Conservation (phyloP, 2,797 vertebrate species). For the Buphagus erythrorhynchus region DNA sequence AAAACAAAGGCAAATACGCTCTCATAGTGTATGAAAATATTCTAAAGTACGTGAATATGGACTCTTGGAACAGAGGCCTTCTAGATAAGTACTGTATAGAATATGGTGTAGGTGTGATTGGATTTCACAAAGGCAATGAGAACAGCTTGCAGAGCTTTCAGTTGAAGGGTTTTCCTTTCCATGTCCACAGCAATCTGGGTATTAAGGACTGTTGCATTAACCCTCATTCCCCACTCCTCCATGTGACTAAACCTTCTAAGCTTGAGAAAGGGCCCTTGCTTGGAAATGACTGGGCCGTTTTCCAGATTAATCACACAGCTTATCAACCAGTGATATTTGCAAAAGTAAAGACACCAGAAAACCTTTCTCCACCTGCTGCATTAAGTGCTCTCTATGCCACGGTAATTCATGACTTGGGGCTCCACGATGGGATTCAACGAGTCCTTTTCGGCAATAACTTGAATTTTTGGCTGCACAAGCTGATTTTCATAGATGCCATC, state of each 20-base stretch:
- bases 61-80: conserved; percentile 93
- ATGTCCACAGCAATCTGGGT: conserved; percentile 87
- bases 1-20: conserved; percentile 89
- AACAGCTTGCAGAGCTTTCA: conserved; percentile 86
- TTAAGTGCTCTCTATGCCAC: conserved; percentile 84
- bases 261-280: conserved; percentile 87
- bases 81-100: conserved; percentile 94
- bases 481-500: conserved; percentile 94
- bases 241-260: conserved; percentile 87
- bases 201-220: conserved; percentile 92
- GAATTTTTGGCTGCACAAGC: conserved; percentile 95
- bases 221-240: conserved; percentile 90
- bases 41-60: conserved; percentile 91
- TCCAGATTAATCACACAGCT: conserved; percentile 91
- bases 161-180: conserved; percentile 87
- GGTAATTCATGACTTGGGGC: conserved; percentile 91
- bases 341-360: conserved; percentile 81
- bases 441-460: conserved; percentile 93
- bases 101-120: conserved; percentile 91
- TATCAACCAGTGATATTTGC: conserved; percentile 93
- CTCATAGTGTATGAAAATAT: conserved; percentile 96
- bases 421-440: conserved; percentile 93
- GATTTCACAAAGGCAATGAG: conserved; percentile 90
- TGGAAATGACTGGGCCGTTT: conserved; percentile 93
- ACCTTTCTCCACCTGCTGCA: conserved; percentile 65